Evolutionary conservation across 2,888 invertebrate species (phyloP).

Genomic region (Platycheirus rosarum): DNA sequence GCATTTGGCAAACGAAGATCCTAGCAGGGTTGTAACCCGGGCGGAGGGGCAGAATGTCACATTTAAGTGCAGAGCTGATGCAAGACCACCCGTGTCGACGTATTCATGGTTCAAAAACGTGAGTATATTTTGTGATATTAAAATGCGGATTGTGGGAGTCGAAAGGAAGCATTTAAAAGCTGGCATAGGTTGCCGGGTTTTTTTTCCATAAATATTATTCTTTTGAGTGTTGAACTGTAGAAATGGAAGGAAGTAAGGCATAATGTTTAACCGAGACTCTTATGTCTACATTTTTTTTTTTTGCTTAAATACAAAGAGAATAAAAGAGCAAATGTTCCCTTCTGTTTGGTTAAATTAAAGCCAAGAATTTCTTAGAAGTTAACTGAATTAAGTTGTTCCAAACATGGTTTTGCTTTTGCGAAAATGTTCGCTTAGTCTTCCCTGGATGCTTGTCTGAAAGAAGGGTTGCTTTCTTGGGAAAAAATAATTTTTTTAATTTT

Average conservation of each 20-base stretch:
- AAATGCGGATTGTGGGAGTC: slow-evolving; percentile 32
- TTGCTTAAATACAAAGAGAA: background rate
- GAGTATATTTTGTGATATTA: slow-evolving; percentile 81
- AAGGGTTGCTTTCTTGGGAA: no score
- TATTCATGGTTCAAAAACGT: slow-evolving; percentile 93
- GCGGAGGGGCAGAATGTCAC: slow-evolving; percentile 90
- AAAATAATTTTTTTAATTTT: no score
- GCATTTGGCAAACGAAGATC: slow-evolving; percentile 86
- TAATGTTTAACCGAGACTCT: background rate
- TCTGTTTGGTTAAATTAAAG: no score
- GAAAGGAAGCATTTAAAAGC: slow-evolving; percentile 34
- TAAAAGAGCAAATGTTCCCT: no score
- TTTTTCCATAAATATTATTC: slow-evolving; percentile 16
- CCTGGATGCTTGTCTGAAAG: no score
- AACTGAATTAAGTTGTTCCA: no score
- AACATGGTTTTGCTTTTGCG: no score
- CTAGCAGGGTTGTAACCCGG: slow-evolving; percentile 84
- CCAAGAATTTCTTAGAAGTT: no score
- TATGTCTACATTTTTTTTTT: background rate
- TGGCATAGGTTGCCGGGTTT: slow-evolving; percentile 13
- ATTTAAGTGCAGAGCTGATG: slow-evolving; percentile 90
- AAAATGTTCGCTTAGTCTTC: no score
- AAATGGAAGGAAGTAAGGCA: background rate
- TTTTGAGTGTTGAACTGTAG: slow-evolving; percentile 19
- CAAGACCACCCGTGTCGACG: slow-evolving; percentile 89